Evolutionary conservation across 2,113 vertebrate genomes (phyloP), one percentile per base, ranked within the genome.

Genomic region (Cyanocitta stelleri): DNA sequence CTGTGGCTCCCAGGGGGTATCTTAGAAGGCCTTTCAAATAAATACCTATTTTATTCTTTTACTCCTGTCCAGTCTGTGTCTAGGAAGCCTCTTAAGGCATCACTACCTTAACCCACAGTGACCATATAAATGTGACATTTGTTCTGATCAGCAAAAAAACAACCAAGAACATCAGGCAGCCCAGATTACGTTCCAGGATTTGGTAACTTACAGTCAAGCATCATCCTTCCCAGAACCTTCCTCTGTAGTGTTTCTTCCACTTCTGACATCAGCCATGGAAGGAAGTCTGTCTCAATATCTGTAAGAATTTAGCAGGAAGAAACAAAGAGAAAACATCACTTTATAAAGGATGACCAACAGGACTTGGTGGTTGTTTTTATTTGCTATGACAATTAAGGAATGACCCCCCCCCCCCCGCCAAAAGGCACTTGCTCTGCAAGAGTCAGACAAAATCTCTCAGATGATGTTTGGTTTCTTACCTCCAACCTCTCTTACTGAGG

Each of bases 231-330:
- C 26, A 98, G 71, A 77, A 97, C 66, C 92, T 96, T 98, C 95
- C 94, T 96, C 41, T 99, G 98, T 83, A 99, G 92, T 49, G 64
- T 91, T 85, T 96, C 97, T 88, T 97, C 97, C 41, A 99, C 98
- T 84, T 98, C 97, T 77, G 69, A 79, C 98, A 99, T 98, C 78
- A 99, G 96, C 98, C 98, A 99, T 0, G 99, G 99, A 49, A 99
- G 72, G 96, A 99, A 99, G 95, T 97, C 96, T 26, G 98, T 97
- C 93, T 99, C 98, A 79, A 99, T 97, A 96, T 99, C 99, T 99
- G 74, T 94, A 95, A 94, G 37, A 71, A 83, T 96, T 89, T 71
- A 58, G 58, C 52, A 94, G 76, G 16, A 87, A 90, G 56, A 67
- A 94, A 72, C 29, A 39, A 46, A 63, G 27, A 30, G 37, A 56